Conservation (phyloP, 2,113 vertebrate genomes). For the Phalacrocorax aristotelis region DNA sequence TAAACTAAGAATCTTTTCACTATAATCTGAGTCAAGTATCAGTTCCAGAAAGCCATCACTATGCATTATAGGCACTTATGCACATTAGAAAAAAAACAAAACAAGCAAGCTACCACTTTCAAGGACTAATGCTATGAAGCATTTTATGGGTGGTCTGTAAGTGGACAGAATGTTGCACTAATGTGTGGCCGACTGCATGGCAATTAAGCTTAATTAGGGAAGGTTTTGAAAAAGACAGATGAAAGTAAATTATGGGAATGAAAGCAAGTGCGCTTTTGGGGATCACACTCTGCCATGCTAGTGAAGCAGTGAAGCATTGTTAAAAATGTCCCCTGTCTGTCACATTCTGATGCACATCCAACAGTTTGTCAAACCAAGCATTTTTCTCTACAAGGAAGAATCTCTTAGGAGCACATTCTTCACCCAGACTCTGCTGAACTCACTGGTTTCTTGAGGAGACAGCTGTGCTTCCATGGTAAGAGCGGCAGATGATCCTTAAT, state of each 20-base stretch:
- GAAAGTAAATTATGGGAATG: constrained; percentile 33
- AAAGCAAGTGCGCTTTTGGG: not conserved
- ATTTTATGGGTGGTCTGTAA: constrained; percentile 40
- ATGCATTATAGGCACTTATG: not conserved
- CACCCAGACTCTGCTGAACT: not conserved
- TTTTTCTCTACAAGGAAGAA: not conserved
- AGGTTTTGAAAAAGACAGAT: constrained; percentile 28
- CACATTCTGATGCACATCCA: not conserved
- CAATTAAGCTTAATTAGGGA: constrained; percentile 48
- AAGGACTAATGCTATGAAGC: not conserved
- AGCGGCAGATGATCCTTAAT: not conserved
- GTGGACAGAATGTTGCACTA: constrained; percentile 19
- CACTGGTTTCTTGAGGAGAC: not conserved
- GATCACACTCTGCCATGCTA: not conserved
- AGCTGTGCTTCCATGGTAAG: not conserved
- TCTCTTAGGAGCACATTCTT: not conserved
- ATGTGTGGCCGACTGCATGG: constrained; percentile 36
- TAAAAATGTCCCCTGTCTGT: not conserved
- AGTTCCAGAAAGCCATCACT: constrained; percentile 36
- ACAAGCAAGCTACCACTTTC: not conserved
- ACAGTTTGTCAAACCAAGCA: not conserved
- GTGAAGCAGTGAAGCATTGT: not conserved
- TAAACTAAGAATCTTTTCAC: not conserved
- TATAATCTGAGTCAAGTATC: constrained; percentile 2
- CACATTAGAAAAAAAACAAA: constrained; percentile 42